Evolutionary conservation across 2,888 invertebrate species (phyloP).

Genomic region (Patella ulyssiponensis): DNA sequence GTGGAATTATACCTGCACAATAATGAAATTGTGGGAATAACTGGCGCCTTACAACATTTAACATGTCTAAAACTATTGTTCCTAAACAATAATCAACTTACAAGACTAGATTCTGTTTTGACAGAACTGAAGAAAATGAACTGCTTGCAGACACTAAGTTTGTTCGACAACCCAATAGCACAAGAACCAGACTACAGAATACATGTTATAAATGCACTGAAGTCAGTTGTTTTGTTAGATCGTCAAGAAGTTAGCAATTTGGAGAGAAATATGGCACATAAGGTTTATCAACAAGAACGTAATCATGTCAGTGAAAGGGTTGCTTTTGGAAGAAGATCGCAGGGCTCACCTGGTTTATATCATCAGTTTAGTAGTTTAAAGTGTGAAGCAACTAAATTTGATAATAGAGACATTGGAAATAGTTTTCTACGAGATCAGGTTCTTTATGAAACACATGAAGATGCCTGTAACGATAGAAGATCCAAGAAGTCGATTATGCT

Average conservation of each 20-base stretch:
- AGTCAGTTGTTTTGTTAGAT: conserved; percentile 66
- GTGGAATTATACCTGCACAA: conserved; percentile 65
- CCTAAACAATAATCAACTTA: conserved; percentile 68
- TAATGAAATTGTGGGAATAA: conserved; percentile 62
- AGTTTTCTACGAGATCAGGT: conserved; percentile 34
- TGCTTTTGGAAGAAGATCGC: conserved; percentile 65
- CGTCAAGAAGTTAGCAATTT: conserved; percentile 62
- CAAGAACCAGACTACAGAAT: conserved; percentile 67
- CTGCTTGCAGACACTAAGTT: conserved; percentile 61
- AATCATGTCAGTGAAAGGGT: conserved; percentile 62
- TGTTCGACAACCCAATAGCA: conserved; percentile 69
- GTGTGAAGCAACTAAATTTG: conserved; percentile 39
- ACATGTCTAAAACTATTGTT: conserved; percentile 61
- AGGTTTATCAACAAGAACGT: conserved; percentile 59
- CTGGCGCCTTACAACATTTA: conserved; percentile 59
- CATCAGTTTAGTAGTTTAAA: conserved; percentile 37
- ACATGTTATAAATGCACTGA: conserved; percentile 63
- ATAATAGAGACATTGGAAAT: conserved; percentile 27
- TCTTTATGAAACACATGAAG: conserved; percentile 58
- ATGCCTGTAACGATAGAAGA: conserved; percentile 59
- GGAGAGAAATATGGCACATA: conserved; percentile 57
- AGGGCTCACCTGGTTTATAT: conserved; percentile 56
- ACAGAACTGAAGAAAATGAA: conserved; percentile 65
- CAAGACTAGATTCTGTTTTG: conserved; percentile 60
- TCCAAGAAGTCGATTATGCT: conserved; percentile 64